Base-by-base conservation (phyloP, 2,113 vertebrate genomes). In the Brachyhypopomus gauderio region DNA sequence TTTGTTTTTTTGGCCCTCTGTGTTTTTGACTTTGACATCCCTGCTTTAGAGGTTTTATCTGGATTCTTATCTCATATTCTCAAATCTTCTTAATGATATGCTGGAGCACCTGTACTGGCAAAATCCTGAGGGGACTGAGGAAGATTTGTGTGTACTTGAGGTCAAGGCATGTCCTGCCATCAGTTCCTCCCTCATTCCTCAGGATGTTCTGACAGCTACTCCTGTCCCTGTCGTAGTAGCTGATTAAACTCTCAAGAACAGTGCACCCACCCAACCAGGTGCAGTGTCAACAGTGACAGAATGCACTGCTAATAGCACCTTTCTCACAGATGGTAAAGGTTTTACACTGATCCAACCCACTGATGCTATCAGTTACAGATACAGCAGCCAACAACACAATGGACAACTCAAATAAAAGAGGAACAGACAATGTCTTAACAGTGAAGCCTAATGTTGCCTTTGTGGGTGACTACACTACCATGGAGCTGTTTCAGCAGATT, bases 391-490 rank as follows among this genome's bases (percentile, higher is more conserved):
- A 67, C 14, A 16, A 0, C 23, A 63, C 22, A 16, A 38, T 27
- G 3, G 30, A 45, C 30, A 60, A 12, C 17, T 79, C 27, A 22
- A 64, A 41, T 12, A 12, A 4, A 17, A 66, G 14, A 36, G 56
- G 2, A 8, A 71, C 56, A 0, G 45, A 70, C 20, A 12, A 38
- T 8, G 71, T n/a, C 16, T 20, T 22, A 9, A 27, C 69, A 52
- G 69, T 72, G 9, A 80, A 62, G 1, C 60, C 72, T 89, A 5
- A 52, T 74, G 1, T 52, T 14, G 78, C 84, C 19, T 83, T 92
- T 59, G 1, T 87, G 3, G 83, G 88, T 6, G 95, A 92, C 59
- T 96, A 96, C 22, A 92, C 94, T 23, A 95, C 94, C 7, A 88
- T 96, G 92, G 95, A 94, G 59, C 77, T 93, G 82, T 92, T 94